These are phyloP conservation scores for Nothobranchius kuhntae DNA, from an alignment of 2,113 vertebrate species.

Conservation along the genomic window DNA sequence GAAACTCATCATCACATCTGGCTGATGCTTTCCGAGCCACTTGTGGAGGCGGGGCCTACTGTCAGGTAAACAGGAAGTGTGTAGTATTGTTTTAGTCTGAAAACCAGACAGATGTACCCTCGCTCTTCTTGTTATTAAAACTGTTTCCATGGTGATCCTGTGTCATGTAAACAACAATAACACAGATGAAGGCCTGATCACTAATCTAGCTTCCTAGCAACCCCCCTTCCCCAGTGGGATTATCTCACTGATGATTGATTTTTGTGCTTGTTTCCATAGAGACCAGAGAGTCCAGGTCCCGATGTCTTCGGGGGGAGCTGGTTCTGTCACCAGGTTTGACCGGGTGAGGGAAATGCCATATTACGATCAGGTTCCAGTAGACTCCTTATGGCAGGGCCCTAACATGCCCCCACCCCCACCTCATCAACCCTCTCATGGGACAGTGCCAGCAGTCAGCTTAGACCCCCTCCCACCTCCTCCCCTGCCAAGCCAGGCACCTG, in stretches of 20 bases:
- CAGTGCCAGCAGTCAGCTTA: conserved; percentile 68
- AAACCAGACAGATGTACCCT: no score
- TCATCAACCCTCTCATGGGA: conserved; percentile 35
- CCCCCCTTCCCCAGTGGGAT: neutral
- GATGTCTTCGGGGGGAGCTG: conserved; percentile 64
- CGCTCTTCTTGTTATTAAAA: no score
- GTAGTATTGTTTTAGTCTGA: no score
- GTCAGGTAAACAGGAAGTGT: no score
- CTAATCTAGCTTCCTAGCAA: no score
- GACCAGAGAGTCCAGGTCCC: conserved; percentile 10
- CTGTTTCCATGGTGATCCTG: no score
- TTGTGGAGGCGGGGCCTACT: no score
- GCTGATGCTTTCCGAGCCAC: no score
- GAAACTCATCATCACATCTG: no score
- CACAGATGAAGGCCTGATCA: no score
- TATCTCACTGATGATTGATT: neutral
- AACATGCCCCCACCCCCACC: conserved; percentile 24
- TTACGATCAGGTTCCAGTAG: conserved; percentile 80
- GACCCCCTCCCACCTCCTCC: conserved; percentile 86
- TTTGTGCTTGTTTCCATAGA: conserved; percentile 22
- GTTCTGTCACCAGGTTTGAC: conserved; percentile 61
- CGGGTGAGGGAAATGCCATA: conserved; percentile 60
- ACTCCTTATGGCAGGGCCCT: conserved; percentile 47
- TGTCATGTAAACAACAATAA: no score
- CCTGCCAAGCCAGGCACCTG: conserved; percentile 82